Evolutionary conservation across 2,888 invertebrate genomes (phyloP).

Genomic region (Tinea pellionella): DNA sequence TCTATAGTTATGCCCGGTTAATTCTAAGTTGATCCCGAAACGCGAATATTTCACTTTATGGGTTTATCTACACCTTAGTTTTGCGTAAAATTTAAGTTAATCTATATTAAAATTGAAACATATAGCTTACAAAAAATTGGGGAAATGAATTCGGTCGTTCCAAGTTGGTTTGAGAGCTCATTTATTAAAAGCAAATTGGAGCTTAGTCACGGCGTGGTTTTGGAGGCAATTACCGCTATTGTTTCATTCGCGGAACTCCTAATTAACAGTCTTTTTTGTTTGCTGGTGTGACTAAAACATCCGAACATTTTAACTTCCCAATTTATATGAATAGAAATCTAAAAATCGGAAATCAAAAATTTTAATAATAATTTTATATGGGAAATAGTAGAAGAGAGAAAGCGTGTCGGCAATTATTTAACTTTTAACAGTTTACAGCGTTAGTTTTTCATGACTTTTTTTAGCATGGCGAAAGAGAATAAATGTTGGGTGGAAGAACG

Average conservation of each 20-base stretch:
- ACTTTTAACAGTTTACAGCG: slow-evolving; percentile 4
- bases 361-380: neutral
- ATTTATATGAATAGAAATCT: neutral
- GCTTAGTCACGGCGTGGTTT: slow-evolving; percentile 6
- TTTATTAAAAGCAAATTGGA: slow-evolving; percentile 6
- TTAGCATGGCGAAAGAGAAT: neutral
- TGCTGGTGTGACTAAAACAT: neutral
- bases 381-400: neutral
- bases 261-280: neutral
- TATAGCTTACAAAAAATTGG: neutral
- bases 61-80: no score
- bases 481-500: neutral
- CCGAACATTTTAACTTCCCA: neutral
- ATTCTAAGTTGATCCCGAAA: no score
- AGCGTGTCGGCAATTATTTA: slow-evolving; percentile 1
- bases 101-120: neutral
- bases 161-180: neutral
- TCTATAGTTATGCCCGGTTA: no score
- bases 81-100: no score
- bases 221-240: slow-evolving; percentile 4
- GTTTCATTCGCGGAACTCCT: neutral
- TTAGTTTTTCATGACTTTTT: slow-evolving; percentile 4
- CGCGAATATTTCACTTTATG: no score
- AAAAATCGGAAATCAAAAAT: neutral
- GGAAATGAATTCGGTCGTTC: neutral